These are phyloP conservation scores for Cinclus cinclus DNA, from an alignment of 2,113 vertebrate species.

Conservation along the genomic window DNA sequence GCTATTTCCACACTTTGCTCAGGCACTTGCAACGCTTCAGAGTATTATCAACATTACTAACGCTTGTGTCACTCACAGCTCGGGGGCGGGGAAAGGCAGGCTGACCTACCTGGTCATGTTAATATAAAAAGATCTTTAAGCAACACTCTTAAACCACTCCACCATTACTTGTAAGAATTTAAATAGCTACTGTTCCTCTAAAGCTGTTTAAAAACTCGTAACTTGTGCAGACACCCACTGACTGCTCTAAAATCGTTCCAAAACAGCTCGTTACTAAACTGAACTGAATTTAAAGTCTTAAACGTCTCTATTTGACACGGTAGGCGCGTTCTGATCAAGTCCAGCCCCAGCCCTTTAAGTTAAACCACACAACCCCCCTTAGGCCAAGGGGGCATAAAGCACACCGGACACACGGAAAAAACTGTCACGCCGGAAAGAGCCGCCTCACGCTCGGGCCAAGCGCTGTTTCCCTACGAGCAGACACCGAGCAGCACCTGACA, in stretches of 20 bases:
- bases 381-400: background rate
- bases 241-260: background rate
- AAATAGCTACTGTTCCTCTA: background rate
- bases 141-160: background rate
- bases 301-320: background rate
- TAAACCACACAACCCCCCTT: background rate
- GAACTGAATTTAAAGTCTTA: background rate
- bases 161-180: background rate
- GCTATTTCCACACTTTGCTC: background rate
- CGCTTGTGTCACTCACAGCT: slow-evolving; percentile 27
- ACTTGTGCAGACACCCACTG: background rate
- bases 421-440: background rate
- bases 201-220: background rate
- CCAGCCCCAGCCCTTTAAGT: background rate
- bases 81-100: background rate
- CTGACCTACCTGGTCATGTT: slow-evolving; percentile 19
- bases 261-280: background rate
- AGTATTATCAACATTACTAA: slow-evolving; percentile 31
- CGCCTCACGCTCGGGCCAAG: background rate
- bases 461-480: background rate
- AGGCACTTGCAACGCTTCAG: background rate
- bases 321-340: background rate
- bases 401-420: background rate
- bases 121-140: background rate
- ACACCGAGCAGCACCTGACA: background rate